Conservation (phyloP, 2,888 invertebrate genomes). For the Hypena proboscidalis region DNA sequence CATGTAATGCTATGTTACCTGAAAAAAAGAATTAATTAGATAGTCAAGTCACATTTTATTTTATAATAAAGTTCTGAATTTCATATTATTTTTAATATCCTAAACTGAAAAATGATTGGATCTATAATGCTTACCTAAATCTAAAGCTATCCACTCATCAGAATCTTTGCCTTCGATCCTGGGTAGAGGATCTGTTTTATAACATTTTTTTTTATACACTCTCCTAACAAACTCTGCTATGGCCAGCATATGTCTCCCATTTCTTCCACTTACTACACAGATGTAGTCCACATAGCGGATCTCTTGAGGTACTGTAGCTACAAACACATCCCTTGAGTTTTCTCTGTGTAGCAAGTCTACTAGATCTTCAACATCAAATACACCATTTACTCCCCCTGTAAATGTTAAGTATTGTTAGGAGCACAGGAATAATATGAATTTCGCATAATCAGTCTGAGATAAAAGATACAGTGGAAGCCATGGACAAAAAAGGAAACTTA, state of each 20-base stretch:
- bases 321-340: slow-evolving; percentile 92
- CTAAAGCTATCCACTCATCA: slow-evolving; percentile 95
- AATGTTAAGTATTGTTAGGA: slow-evolving; percentile 26
- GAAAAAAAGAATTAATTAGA: slow-evolving; percentile 59
- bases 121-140: slow-evolving; percentile 90
- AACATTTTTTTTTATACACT: slow-evolving; percentile 90
- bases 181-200: slow-evolving; percentile 87
- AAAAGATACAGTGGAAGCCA: too few species aligned
- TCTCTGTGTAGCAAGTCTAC: slow-evolving; percentile 91
- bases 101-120: too few species aligned
- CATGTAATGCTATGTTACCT: slow-evolving; percentile 97
- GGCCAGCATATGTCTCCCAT: slow-evolving; percentile 90
- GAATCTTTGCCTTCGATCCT: slow-evolving; percentile 91
- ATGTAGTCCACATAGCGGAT: slow-evolving; percentile 94
- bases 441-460: too few species aligned
- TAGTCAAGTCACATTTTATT: neutral
- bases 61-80: too few species aligned
- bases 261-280: slow-evolving; percentile 91
- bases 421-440: neutral
- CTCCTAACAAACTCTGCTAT: slow-evolving; percentile 90
- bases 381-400: slow-evolving; percentile 92
- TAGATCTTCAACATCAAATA: slow-evolving; percentile 95
- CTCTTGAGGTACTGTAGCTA: slow-evolving; percentile 89
- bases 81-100: neutral
- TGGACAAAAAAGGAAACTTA: too few species aligned